Evolutionary conservation across 2,797 vertebrate species (phyloP), one percentile per base, ranked within the genome.

Genomic region (Numenius phaeopus): DNA sequence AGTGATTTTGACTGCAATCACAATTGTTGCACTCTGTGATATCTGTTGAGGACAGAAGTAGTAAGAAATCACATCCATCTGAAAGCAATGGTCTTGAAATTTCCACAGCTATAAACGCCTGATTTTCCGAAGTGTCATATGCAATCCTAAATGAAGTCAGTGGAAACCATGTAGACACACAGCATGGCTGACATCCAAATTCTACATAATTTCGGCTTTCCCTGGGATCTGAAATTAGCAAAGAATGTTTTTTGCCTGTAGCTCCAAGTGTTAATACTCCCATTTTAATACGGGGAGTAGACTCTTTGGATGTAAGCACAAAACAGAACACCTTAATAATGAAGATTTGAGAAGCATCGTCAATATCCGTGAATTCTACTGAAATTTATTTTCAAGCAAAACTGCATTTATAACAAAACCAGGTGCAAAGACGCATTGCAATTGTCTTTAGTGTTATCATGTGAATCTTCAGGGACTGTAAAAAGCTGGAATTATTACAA

Each of bases 391-490:
- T 91, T 67, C 77, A 54, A 49, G 57, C 2, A 0, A 70, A 87
- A 70, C 11, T 40, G 30, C 62, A 46, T 73, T 92, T 84, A 7
- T 26, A 82, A 32, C 8, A 77, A 77, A 65, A 79, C 4, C 9
- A 44, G 34, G 44, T 7, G 64, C 5, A 75, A 79, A 76, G 23
- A 59, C 1, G 1, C 23, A 54, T 2, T 44, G 22, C 0, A 3
- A 32, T n/a, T 29, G 12, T 32, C 69, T 85, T 87, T 14, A 50
- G n/a, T 7, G 9, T 57, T 55, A 83, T 17, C 10, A 52, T 0
- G 0, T 30, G 19, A 66, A 30, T 42, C 39, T 77, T 82, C 50
- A 73, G 37, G 32, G 37, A 27, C 12, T 64, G 14, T 57, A 69
- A 67, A 77, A 70, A 83, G 26, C 32, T 77, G 21, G 57, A 47